Base-by-base conservation (phyloP, 2,113 vertebrate species). In the Lethenteron camtschaticum region DNA sequence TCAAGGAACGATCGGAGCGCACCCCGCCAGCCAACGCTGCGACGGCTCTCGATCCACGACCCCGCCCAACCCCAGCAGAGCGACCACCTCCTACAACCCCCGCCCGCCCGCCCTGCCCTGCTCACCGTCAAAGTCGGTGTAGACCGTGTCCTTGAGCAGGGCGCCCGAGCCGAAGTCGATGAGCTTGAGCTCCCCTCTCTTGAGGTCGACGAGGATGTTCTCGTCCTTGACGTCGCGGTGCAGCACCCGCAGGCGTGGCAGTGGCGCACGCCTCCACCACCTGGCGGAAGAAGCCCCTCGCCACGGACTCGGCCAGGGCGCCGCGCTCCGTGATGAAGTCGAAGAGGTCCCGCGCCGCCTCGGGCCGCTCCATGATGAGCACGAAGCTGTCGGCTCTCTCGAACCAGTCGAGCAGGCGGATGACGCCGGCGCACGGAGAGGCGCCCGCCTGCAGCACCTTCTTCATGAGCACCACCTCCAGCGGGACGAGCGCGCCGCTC, bases 311-410 rank as follows among this genome's bases (percentile, higher is more conserved):
- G 55, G 88, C 89, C 76, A 99, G 78, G 1, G 90, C 90, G 1
- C 91, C 91, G 58, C 94, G 92, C 80, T 96, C 90, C 0, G 94
- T 97, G 78, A 97, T 96, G 78, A 87, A 96, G 79, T 97, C 94
- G 72, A 97, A 97, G 1, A 97, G 82, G 72, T 97, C 94, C 80
- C 94, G 91, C 69, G 87, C 89, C 59, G 84, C 81, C 79, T 97
- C 91, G 9, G 90, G 89, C 70, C 89, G 80, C 79, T 97, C 91
- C 85, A 97, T 88, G 11, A 97, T 82, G 68, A 97, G 83, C 18
- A 96, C 75, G 80, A 87, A 96, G 74, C 94, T 88, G 74, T 96
- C 94, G 7, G 88, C 80, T n/a, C 88, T 81, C 79, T 96, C 94
- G 72, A 88, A 96, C 83, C 88, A 96, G 80, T 97, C 91, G 78